A percentile compares a stretch with the other conserved stretches of the same genome.
phyloP scores from a whole-genome alignment of 2,888 invertebrate species.

The Nezara viridula region DNA sequence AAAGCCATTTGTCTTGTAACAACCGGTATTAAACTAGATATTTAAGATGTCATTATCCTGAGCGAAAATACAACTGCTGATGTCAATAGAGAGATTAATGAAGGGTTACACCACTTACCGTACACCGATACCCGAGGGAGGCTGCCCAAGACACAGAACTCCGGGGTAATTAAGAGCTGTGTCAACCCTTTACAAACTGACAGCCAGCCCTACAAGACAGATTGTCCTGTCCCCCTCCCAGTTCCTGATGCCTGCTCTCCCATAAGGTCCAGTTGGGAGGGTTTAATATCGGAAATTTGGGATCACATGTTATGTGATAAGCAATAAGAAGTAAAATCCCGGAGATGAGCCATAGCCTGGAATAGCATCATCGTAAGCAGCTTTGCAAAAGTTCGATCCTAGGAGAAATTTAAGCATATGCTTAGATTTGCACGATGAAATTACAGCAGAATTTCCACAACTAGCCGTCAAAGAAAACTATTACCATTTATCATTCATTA shows the following conservation, averaged over 20 bases:
- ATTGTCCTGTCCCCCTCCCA: constrained; percentile 8
- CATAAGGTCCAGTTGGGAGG: not conserved
- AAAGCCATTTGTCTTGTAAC: too few relatives aligned
- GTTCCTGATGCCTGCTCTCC: not conserved
- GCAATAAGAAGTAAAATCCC: too few relatives aligned
- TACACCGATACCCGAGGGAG: not conserved
- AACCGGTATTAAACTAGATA: too few relatives aligned
- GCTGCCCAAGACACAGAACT: not conserved
- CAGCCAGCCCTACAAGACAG: constrained; percentile 40
- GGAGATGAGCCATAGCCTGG: too few relatives aligned
- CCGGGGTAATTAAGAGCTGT: not conserved
- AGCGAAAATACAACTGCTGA: not conserved
- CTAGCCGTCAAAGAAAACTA: too few relatives aligned
- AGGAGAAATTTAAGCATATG: too few relatives aligned
- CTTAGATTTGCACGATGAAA: too few relatives aligned
- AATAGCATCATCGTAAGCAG: too few relatives aligned
- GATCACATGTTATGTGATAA: not conserved
- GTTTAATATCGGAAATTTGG: not conserved
- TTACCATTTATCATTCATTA: too few relatives aligned
- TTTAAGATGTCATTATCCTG: not conserved
- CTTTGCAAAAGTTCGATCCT: too few relatives aligned
- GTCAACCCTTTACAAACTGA: constrained; percentile 53
- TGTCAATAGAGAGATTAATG: not conserved
- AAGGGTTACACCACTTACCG: not conserved
- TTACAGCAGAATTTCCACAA: too few relatives aligned